Evolutionary conservation across 2,888 invertebrate genomes (phyloP).

Genomic region (Drosophila buzzatii): DNA sequence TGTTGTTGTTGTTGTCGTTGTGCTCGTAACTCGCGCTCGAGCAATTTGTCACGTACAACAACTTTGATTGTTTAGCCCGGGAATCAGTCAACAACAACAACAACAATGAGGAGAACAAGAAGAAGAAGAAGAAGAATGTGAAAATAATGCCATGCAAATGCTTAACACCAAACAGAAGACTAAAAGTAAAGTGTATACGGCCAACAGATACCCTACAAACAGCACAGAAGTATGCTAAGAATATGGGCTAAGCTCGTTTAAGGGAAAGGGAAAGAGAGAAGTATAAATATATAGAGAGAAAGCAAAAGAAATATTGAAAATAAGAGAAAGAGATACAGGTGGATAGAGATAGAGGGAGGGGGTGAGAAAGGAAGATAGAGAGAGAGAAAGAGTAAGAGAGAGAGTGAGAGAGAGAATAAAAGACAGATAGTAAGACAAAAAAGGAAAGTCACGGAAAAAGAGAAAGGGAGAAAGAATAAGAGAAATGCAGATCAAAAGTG

Average conservation of each 20-base stretch:
- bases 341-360: no score
- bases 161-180: background rate
- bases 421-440: background rate
- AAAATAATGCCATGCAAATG: conserved; percentile 29
- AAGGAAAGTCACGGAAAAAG: background rate
- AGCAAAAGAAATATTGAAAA: background rate
- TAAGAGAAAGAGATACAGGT: background rate
- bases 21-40: conserved; percentile 81
- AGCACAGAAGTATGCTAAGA: conserved; percentile 17
- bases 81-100: conserved; percentile 39
- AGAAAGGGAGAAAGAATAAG: background rate
- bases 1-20: conserved; percentile 47
- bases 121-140: conserved; percentile 20
- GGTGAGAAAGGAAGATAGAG: no score
- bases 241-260: background rate
- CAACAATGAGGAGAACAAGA: background rate
- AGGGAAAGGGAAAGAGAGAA: background rate
- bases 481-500: background rate
- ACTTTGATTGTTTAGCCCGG: conserved; percentile 75
- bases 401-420: background rate
- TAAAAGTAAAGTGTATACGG: background rate
- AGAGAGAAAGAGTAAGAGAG: background rate
- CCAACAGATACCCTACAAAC: conserved; percentile 8
- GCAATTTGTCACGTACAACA: conserved; percentile 85
- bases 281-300: no score